These are phyloP conservation scores for Shargacucullia verbasci DNA, from an alignment of 2,888 invertebrate genomes.

Conservation along the genomic window DNA sequence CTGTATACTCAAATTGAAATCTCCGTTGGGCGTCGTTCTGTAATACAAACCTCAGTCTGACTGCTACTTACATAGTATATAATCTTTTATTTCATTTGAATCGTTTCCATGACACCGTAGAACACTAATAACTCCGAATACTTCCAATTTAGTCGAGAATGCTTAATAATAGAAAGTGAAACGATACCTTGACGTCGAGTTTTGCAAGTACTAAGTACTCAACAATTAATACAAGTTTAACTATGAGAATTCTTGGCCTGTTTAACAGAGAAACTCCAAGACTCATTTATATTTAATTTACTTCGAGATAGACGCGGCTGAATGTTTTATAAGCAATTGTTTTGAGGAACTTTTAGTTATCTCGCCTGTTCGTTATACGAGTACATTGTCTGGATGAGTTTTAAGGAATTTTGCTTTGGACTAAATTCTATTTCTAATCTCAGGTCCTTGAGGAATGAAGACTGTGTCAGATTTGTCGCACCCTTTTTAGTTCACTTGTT, in stretches of 20 bases:
- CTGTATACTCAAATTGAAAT: too few species aligned
- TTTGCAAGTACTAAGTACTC: conserved; percentile 52
- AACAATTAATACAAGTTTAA: conserved; percentile 66
- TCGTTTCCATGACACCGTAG: conserved; percentile 3
- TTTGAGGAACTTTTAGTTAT: conserved; percentile 42
- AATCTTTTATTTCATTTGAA: background rate
- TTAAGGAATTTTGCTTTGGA: too few species aligned
- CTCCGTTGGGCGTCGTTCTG: too few species aligned
- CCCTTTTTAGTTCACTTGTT: too few species aligned
- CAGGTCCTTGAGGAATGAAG: too few species aligned
- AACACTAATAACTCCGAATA: conserved; percentile 4
- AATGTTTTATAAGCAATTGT: conserved; percentile 60
- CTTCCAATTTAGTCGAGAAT: conserved; percentile 36
- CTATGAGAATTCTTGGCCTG: conserved; percentile 60
- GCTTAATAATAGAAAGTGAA: conserved; percentile 53
- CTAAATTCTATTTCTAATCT: too few species aligned
- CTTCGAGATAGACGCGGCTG: conserved; percentile 56
- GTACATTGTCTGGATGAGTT: too few species aligned
- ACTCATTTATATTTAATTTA: conserved; percentile 65
- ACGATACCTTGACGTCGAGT: conserved; percentile 52
- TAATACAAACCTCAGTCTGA: too few species aligned
- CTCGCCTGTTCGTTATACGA: too few species aligned
- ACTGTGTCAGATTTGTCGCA: too few species aligned
- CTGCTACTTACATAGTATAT: background rate
- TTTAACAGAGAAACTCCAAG: conserved; percentile 56